Conservation (phyloP, 2,888 invertebrate genomes). For the Pristionchus entomophagus region DNA sequence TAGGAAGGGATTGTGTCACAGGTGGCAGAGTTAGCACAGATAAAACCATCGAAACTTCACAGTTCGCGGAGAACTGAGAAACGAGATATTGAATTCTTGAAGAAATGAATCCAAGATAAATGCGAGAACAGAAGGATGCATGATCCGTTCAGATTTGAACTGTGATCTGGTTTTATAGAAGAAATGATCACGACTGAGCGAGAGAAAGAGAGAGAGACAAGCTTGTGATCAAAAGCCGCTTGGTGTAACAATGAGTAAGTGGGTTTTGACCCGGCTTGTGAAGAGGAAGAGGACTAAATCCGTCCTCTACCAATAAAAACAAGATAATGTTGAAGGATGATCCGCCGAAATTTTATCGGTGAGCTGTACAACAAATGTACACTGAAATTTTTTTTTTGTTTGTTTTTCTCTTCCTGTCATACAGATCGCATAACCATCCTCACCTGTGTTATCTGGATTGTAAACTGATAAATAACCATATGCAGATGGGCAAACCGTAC, state of each 20-base stretch:
- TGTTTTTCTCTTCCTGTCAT: too few species aligned
- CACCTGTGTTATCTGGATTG: too few species aligned
- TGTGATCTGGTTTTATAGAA: neutral
- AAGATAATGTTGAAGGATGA: too few species aligned
- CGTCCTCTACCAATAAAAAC: too few species aligned
- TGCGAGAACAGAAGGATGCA: neutral
- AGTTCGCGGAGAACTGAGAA: neutral
- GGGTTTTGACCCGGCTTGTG: neutral
- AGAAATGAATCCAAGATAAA: neutral
- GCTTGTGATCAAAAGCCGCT: neutral
- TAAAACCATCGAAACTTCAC: neutral
- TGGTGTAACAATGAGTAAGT: conserved; percentile 31
- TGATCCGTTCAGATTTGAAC: neutral
- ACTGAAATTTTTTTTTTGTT: too few species aligned
- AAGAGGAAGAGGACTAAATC: too few species aligned
- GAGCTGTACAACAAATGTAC: too few species aligned
- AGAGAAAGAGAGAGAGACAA: neutral
- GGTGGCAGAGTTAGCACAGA: neutral
- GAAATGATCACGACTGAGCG: neutral
- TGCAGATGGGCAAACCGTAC: too few species aligned
- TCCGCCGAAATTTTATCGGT: too few species aligned
- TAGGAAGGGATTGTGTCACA: neutral
- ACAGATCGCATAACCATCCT: too few species aligned
- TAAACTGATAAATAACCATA: too few species aligned
- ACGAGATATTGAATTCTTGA: neutral